Percentiles rank a stretch among this genome's conserved stretches.
phyloP scores from a whole-genome alignment of 2,113 vertebrate genomes.

The Phainopepla nitens region DNA sequence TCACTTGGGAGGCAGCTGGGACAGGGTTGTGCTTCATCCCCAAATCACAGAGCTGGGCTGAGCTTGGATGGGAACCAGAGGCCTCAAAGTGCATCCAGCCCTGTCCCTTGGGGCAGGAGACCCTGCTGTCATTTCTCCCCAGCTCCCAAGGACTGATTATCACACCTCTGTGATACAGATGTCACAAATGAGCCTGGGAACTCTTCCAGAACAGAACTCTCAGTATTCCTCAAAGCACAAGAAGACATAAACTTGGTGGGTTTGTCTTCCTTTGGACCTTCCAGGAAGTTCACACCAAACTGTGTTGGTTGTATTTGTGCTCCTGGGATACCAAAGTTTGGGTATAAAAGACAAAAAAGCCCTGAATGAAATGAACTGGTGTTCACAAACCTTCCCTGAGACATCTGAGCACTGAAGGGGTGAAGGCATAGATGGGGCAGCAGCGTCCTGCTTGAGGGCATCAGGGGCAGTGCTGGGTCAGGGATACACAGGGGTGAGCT shows the following conservation, averaged over 20 bases:
- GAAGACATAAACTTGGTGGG: background rate
- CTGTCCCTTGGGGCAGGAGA: background rate
- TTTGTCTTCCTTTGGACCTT: background rate
- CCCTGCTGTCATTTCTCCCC: background rate
- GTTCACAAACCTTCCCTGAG: background rate
- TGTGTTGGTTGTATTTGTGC: background rate
- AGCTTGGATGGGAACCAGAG: background rate
- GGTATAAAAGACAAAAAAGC: background rate
- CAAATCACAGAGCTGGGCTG: background rate
- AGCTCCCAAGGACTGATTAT: background rate
- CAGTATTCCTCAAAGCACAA: background rate
- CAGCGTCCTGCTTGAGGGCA: background rate
- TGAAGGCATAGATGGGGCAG: background rate
- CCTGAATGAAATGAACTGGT: background rate
- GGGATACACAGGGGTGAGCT: background rate
- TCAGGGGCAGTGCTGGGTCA: background rate
- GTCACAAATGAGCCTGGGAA: background rate
- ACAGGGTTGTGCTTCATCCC: background rate
- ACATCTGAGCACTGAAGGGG: background rate
- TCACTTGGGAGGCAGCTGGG: background rate
- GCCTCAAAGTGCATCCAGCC: background rate
- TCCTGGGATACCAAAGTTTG: background rate
- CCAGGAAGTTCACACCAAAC: background rate
- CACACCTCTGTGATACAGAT: background rate
- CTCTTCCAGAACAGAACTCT: background rate